Evolutionary conservation across 2,888 invertebrate species (phyloP), one percentile per base, ranked within the genome.

Genomic region (Tachina fera): DNA sequence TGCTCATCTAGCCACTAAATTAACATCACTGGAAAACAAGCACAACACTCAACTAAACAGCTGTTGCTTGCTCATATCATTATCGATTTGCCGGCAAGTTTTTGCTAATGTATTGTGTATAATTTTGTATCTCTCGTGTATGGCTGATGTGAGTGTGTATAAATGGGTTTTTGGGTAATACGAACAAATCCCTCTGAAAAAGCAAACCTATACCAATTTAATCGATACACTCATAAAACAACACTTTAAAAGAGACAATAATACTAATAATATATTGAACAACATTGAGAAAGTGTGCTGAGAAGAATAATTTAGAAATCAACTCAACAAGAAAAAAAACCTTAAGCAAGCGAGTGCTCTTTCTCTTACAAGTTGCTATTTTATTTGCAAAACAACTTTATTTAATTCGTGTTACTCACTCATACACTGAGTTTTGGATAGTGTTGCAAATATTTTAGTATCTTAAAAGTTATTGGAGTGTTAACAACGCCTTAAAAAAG

Each of bases 401-500:
- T 60, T 71, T 67, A 75, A 78, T 78, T 70, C 74, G 63, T 58
- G 65, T 63, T 81, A 67, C 80, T 83, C 83, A 84, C 84, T 78
- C 78, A 83, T 53, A 68, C 72, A 74, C 31, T 68, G 81, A 67
- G 81, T 72, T 72, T 77, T 74, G 39, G 83, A 86, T 84, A 87
- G 78, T 87, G 84, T 88, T 88, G 88, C 87, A 87, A 87, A 87
- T 87, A 84, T 83, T 87, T 88, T 87, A 88, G 88, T 88, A 83
- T 84, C 82, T 83, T 75, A 76, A 80, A 87, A 86, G 88, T 87
- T 87, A 83, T 85, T 83, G 87, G 87, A 75, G 87, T 86, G 88
- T 84, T 82, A 87, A 87, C 87, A 88, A 86, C 86, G 79, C 77
- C 47, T 16, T 60, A 47, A 56, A 19, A 67, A 68, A 43, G 19